phyloP scores from a whole-genome alignment of 2,888 invertebrate species.

The Synergus gifuensis region DNA sequence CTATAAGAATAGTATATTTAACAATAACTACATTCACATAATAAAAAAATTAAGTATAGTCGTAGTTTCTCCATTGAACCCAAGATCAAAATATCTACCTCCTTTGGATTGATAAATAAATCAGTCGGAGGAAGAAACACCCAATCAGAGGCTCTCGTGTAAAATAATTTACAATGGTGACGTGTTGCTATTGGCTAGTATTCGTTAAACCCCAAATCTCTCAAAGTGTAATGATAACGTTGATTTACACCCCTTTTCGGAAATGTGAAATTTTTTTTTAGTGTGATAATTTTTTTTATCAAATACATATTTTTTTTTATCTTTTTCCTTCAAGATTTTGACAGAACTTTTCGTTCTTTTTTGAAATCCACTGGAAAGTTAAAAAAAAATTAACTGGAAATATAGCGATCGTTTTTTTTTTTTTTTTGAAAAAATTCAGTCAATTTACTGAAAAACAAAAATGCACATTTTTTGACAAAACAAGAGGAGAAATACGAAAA shows the following conservation, averaged over 20 bases:
- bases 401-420: too few relatives aligned
- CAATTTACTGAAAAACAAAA: too few relatives aligned
- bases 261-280: too few relatives aligned
- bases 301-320: too few relatives aligned
- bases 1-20: slow-evolving; percentile 74
- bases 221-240: slow-evolving; percentile 53
- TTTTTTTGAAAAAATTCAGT: too few relatives aligned
- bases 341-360: too few relatives aligned
- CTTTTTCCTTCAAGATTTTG: too few relatives aligned
- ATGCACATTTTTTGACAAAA: too few relatives aligned
- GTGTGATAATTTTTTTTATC: too few relatives aligned
- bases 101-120: slow-evolving; percentile 3
- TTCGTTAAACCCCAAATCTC: slow-evolving; percentile 62
- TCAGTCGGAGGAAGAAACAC: slow-evolving; percentile 22
- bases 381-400: too few relatives aligned
- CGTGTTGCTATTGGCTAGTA: slow-evolving; percentile 71
- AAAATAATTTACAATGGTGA: slow-evolving; percentile 73
- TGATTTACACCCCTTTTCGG: neutral
- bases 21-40: slow-evolving; percentile 70
- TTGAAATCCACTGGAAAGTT: too few relatives aligned
- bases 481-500: too few relatives aligned
- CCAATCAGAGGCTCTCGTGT: slow-evolving; percentile 48
- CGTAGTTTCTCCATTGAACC: slow-evolving; percentile 63
- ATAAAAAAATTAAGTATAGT: slow-evolving; percentile 72
- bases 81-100: slow-evolving; percentile 52